Evolutionary conservation across 1,140 invertebrate species (phyloP).

Genomic region (Neodiprion pinetum): DNA sequence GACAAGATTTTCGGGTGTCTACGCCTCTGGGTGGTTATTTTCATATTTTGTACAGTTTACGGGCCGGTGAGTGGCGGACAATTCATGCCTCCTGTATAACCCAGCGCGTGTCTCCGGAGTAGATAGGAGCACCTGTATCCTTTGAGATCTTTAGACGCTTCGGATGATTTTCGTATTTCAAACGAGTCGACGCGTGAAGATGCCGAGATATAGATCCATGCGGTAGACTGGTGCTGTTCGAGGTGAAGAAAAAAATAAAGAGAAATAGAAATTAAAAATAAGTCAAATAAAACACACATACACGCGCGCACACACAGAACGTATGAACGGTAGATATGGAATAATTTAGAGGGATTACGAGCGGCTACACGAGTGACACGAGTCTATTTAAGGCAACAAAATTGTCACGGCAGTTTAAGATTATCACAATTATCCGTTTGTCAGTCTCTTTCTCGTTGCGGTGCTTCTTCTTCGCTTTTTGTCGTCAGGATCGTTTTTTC

Average conservation of each 20-base stretch:
- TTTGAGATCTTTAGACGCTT: constrained; percentile 2
- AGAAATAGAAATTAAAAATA: background rate
- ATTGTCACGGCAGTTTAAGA: background rate
- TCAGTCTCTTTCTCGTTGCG: constrained; percentile 30
- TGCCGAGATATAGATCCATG: background rate
- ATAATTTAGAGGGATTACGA: constrained; percentile 3
- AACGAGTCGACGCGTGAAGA: background rate
- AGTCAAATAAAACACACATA: background rate
- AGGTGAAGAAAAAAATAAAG: background rate
- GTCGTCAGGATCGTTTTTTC: background rate
- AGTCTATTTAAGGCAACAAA: background rate
- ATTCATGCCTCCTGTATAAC: background rate
- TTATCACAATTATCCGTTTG: constrained; percentile 5
- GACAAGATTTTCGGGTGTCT: background rate
- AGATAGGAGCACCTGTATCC: background rate
- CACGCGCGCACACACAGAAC: no score
- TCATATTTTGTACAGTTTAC: constrained; percentile 49
- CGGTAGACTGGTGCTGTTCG: background rate
- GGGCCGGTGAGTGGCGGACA: constrained; percentile 44
- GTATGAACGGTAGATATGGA: background rate
- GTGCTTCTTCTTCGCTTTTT: constrained; percentile 25
- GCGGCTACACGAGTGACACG: background rate
- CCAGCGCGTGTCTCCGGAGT: background rate
- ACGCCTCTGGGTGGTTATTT: constrained; percentile 32
- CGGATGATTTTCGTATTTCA: background rate